phyloP scores from a whole-genome alignment of 2,797 vertebrate species.

The Psittacula echo region DNA sequence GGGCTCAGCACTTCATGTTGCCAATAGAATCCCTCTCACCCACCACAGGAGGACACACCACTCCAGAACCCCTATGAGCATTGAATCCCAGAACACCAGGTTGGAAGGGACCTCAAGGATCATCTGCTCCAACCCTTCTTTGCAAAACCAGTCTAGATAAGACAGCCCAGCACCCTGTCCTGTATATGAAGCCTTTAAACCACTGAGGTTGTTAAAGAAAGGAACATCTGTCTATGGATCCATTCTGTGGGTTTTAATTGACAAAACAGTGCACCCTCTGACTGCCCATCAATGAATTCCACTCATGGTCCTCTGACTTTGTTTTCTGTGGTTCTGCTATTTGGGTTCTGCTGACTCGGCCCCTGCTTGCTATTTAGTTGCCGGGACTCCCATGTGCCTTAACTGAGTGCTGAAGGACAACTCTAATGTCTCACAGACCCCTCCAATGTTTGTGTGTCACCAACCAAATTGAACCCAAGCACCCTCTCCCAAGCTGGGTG shows the following conservation, averaged over 20 bases:
- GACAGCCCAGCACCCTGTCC: background rate
- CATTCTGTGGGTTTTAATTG: background rate
- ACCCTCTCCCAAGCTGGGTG: background rate
- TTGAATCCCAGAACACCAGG: background rate
- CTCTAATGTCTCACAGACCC: background rate
- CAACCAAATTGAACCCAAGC: background rate
- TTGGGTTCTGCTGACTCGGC: background rate
- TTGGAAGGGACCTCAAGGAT: background rate
- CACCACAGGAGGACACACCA: background rate
- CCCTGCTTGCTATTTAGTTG: background rate
- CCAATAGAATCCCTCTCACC: background rate
- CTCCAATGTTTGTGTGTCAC: background rate
- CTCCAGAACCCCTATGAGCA: background rate
- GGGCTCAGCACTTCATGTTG: background rate
- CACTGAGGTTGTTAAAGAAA: background rate
- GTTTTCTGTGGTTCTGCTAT: background rate
- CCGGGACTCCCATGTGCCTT: background rate
- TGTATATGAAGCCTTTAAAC: background rate
- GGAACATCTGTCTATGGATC: background rate
- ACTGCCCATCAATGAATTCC: background rate
- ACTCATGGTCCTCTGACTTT: background rate
- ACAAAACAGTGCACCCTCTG: background rate
- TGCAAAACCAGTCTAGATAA: background rate
- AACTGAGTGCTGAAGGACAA: background rate
- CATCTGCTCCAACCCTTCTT: background rate